Evolutionary conservation across 2,797 vertebrate species (phyloP).

Genomic region (Limnodromus scolopaceus): DNA sequence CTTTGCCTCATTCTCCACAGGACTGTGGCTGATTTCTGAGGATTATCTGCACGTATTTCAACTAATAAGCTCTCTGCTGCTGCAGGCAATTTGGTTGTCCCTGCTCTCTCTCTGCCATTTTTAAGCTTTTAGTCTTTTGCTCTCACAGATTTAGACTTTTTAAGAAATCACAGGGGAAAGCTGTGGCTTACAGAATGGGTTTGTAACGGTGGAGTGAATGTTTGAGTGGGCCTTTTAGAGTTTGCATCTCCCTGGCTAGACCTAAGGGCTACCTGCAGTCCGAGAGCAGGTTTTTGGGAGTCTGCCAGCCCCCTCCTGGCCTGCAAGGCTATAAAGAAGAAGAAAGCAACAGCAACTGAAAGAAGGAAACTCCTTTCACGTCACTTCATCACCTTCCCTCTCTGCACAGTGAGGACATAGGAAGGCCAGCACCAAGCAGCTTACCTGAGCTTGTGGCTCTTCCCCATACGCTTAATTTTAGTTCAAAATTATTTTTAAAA

Average conservation of each 20-base stretch:
- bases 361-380: neutral
- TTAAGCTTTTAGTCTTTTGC: neutral
- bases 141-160: neutral
- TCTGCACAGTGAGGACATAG: neutral
- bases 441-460: neutral
- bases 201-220: neutral
- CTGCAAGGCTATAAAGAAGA: neutral
- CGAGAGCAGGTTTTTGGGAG: neutral
- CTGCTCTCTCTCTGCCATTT: neutral
- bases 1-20: neutral
- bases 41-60: neutral
- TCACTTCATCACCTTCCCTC: neutral
- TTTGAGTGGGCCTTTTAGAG: neutral
- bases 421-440: neutral
- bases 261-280: neutral
- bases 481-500: conserved; percentile 45
- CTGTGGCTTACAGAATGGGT: neutral
- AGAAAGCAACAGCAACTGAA: neutral
- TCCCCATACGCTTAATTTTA: neutral
- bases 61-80: neutral
- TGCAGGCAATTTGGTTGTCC: neutral
- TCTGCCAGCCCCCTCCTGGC: neutral
- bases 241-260: neutral
- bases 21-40: neutral
- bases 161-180: neutral